Percentiles rank a stretch among this genome's conserved stretches.
phyloP scores from a whole-genome alignment of 2,888 invertebrate genomes.

The Argyresthia goedartella region DNA sequence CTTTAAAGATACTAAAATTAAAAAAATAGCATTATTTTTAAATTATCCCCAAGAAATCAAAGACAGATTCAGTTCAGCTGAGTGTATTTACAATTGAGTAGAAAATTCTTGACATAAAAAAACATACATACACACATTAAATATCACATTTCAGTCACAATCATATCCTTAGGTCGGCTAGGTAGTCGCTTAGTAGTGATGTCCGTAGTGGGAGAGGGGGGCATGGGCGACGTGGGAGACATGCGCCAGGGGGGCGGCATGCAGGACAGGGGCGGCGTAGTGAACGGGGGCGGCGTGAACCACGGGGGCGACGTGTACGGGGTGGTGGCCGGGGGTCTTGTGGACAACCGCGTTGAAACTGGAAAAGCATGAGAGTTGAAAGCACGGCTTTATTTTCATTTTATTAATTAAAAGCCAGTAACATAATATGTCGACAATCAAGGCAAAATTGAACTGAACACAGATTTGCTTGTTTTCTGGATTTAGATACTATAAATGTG shows the following conservation, averaged over 20 bases:
- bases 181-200: constrained; percentile 43
- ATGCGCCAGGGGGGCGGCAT: constrained; percentile 37
- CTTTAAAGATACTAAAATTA: too few relatives aligned
- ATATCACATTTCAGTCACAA: constrained; percentile 66
- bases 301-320: constrained; percentile 42
- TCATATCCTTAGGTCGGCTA: constrained; percentile 36
- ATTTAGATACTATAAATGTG: too few relatives aligned
- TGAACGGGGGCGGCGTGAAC: constrained; percentile 39
- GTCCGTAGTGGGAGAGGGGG: constrained; percentile 48
- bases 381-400: not conserved
- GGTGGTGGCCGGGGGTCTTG: constrained; percentile 63
- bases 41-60: constrained; percentile 9
- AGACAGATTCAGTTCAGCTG: constrained; percentile 38
- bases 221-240: constrained; percentile 61
- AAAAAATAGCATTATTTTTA: too few relatives aligned
- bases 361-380: constrained; percentile 14
- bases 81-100: constrained; percentile 61
- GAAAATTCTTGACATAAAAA: constrained; percentile 33
- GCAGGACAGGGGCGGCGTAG: constrained; percentile 30
- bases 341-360: constrained; percentile 70
- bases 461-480: too few relatives aligned
- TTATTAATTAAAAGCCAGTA: too few relatives aligned
- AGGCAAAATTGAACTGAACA: too few relatives aligned
- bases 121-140: constrained; percentile 55
- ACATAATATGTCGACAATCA: too few relatives aligned